Conservation (phyloP, 2,888 invertebrate genomes). For the Dichetophora obliterata region DNA sequence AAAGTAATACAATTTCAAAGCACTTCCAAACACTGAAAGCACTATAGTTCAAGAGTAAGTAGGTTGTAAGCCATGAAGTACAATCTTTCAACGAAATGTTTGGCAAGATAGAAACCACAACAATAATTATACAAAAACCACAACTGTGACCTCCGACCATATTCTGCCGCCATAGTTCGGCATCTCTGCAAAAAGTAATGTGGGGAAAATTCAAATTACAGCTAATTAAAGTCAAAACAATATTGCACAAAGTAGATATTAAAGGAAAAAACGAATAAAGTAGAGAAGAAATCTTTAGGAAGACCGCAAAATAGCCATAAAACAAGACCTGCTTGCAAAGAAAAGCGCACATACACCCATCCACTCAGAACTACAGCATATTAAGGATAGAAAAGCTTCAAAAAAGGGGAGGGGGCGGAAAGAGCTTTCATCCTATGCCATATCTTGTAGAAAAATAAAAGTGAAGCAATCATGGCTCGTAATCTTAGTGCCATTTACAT, state of each 20-base stretch:
- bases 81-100: slow-evolving; percentile 57
- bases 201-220: slow-evolving; percentile 40
- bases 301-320: neutral
- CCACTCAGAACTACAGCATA: neutral
- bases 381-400: neutral
- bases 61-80: slow-evolving; percentile 46
- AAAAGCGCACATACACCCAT: neutral
- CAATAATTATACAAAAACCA: neutral
- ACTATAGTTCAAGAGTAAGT: slow-evolving; percentile 55
- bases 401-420: neutral
- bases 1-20: slow-evolving; percentile 31
- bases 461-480: slow-evolving; percentile 39
- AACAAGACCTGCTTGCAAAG: neutral
- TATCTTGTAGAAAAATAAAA: slow-evolving; percentile 17
- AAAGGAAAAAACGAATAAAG: neutral
- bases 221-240: slow-evolving; percentile 40
- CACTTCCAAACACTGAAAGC: slow-evolving; percentile 53
- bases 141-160: neutral
- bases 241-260: slow-evolving; percentile 13
- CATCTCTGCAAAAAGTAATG: neutral
- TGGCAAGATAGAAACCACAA: neutral
- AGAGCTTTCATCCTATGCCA: neutral
- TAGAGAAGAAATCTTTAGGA: slow-evolving; percentile 6
- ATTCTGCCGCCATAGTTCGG: neutral
- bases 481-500: slow-evolving; percentile 42